Percentiles rank a stretch among this genome's conserved stretches.
Evolutionary conservation across 2,797 vertebrate genomes (phyloP).

Genomic region (Tenualosa ilisha): DNA sequence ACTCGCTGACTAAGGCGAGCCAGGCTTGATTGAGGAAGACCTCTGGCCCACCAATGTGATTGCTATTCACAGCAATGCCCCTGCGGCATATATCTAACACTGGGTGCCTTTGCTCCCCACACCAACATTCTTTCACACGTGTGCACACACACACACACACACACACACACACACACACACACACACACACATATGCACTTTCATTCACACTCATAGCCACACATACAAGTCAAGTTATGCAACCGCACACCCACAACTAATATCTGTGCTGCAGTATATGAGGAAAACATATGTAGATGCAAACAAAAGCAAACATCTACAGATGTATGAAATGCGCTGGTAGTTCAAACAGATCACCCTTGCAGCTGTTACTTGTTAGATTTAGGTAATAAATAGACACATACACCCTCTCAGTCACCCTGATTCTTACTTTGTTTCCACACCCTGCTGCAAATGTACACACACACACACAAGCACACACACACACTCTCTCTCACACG

Average conservation of each 20-base stretch:
- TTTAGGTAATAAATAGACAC: not conserved
- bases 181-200: constrained; percentile 23
- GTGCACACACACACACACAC: constrained; percentile 6
- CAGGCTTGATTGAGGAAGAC: constrained; percentile 41
- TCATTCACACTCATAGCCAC: constrained; percentile 9
- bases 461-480: not conserved
- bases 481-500: not conserved
- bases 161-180: not conserved
- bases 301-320: not conserved
- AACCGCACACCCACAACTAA: not conserved
- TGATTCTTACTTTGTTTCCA: not conserved
- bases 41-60: constrained; percentile 40
- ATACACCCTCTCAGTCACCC: not conserved
- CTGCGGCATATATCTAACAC: constrained; percentile 36
- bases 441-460: not conserved
- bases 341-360: not conserved
- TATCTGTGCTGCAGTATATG: not conserved
- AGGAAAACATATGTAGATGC: not conserved
- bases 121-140: constrained; percentile 9
- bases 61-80: constrained; percentile 46
- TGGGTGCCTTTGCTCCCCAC: constrained; percentile 6
- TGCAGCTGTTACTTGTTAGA: not conserved
- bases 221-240: not conserved
- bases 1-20: constrained; percentile 16
- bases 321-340: not conserved